These are phyloP conservation scores for Sebastes reedi DNA, from an alignment of 2,797 vertebrate genomes.

Conservation along the genomic window DNA sequence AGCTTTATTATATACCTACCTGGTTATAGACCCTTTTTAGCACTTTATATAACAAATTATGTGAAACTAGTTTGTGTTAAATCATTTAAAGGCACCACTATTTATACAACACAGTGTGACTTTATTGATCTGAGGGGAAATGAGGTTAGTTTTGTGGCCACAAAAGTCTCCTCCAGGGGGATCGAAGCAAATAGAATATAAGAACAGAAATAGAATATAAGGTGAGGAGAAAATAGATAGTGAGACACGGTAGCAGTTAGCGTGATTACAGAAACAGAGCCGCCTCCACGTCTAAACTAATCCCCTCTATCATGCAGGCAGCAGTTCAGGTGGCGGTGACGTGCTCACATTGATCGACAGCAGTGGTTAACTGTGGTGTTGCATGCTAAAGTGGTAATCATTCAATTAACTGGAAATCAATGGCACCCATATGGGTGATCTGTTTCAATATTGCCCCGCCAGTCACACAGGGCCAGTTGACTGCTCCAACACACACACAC, in stretches of 20 bases:
- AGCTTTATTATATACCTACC: not conserved
- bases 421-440: conserved; percentile 42
- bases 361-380: conserved; percentile 24
- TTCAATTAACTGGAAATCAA: conserved; percentile 70
- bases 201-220: not conserved
- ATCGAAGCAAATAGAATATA: conserved; percentile 1
- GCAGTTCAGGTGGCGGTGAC: conserved; percentile 16
- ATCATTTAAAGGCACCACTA: not conserved
- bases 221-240: not conserved
- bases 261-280: not conserved
- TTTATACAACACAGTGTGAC: not conserved
- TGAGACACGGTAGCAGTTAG: not conserved
- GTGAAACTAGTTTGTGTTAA: not conserved
- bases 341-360: conserved; percentile 36
- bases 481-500: not conserved
- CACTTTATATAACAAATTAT: not conserved
- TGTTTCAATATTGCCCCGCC: conserved; percentile 44
- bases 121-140: conserved; percentile 40
- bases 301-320: not conserved
- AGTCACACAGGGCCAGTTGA: conserved; percentile 24
- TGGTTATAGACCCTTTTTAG: not conserved
- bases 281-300: not conserved
- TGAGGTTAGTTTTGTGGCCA: not conserved
- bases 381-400: conserved; percentile 63
- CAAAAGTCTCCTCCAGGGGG: not conserved